Evolutionary conservation across 2,888 invertebrate species (phyloP).

Genomic region (Cremastinae sp.): DNA sequence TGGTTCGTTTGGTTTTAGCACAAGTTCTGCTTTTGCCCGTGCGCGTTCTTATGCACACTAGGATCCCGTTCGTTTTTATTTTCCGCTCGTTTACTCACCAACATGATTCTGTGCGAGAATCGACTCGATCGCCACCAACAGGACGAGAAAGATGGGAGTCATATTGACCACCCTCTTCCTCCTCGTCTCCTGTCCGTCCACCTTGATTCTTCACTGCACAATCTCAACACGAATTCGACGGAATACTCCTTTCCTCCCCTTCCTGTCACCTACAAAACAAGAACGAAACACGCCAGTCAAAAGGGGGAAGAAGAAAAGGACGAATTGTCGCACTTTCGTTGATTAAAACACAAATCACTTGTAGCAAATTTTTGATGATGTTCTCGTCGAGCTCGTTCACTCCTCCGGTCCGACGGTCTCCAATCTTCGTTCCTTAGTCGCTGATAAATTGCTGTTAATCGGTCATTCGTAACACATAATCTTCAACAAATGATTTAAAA

Average conservation of each 20-base stretch:
- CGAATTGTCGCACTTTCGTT: slow-evolving; percentile 32
- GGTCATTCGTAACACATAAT: too few species aligned
- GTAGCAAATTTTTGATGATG: neutral
- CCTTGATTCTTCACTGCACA: slow-evolving; percentile 77
- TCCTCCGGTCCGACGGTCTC: slow-evolving; percentile 9
- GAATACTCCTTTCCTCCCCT: slow-evolving; percentile 39
- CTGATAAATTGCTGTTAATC: too few species aligned
- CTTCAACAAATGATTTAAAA: too few species aligned
- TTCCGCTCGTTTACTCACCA: slow-evolving; percentile 76
- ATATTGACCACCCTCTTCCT: slow-evolving; percentile 79
- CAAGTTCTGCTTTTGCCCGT: neutral
- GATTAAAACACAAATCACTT: neutral
- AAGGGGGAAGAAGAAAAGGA: slow-evolving; percentile 33
- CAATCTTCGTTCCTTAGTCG: too few species aligned
- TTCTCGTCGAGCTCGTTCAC: neutral
- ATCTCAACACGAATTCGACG: slow-evolving; percentile 71
- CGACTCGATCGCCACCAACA: slow-evolving; percentile 79
- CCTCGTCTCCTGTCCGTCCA: slow-evolving; percentile 74
- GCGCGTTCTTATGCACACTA: slow-evolving; percentile 3
- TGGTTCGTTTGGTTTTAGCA: too few species aligned
- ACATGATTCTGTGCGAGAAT: slow-evolving; percentile 77
- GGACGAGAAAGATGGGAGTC: slow-evolving; percentile 79
- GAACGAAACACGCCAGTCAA: slow-evolving; percentile 75
- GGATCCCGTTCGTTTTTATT: slow-evolving; percentile 38
- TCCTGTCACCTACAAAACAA: slow-evolving; percentile 73